phyloP scores from a whole-genome alignment of 2,113 vertebrate genomes.

The Isurus oxyrinchus region DNA sequence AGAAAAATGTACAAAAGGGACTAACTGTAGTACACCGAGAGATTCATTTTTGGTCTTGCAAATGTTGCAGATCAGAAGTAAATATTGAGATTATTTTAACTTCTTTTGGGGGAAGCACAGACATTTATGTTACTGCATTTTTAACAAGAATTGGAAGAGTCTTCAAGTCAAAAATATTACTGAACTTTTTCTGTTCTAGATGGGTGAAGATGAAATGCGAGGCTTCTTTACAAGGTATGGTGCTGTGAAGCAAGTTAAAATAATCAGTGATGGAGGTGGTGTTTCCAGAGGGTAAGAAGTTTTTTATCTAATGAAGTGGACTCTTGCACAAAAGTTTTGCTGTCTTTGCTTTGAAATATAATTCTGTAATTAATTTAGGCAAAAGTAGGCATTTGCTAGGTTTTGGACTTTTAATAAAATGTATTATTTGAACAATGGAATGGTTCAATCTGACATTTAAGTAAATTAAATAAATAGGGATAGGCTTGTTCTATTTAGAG shows the following conservation, averaged over 20 bases:
- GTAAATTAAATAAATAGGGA: not conserved
- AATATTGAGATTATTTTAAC: not conserved
- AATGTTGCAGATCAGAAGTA: not conserved
- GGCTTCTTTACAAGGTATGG: constrained; percentile 78
- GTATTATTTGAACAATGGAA: not conserved
- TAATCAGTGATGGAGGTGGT: constrained; percentile 86
- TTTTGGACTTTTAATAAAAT: not conserved
- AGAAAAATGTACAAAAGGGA: not conserved
- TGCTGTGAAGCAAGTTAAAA: constrained; percentile 84
- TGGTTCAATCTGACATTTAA: not conserved
- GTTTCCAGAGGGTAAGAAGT: constrained; percentile 82
- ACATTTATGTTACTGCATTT: not conserved
- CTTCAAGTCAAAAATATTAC: not conserved
- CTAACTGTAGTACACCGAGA: not conserved
- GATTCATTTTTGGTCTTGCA: not conserved
- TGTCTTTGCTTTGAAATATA: not conserved
- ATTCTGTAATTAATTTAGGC: not conserved
- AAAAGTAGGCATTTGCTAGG: not conserved
- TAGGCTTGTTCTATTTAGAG: not conserved
- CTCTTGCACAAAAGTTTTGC: not conserved
- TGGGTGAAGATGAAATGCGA: constrained; percentile 78
- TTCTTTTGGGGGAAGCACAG: not conserved
- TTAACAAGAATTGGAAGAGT: not conserved
- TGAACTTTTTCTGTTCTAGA: constrained; percentile 56
- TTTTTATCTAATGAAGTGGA: not conserved